Percentiles rank a stretch among this genome's conserved stretches.
Conservation (phyloP, 1,140 invertebrate genomes). For the Drosophila murphyi region DNA sequence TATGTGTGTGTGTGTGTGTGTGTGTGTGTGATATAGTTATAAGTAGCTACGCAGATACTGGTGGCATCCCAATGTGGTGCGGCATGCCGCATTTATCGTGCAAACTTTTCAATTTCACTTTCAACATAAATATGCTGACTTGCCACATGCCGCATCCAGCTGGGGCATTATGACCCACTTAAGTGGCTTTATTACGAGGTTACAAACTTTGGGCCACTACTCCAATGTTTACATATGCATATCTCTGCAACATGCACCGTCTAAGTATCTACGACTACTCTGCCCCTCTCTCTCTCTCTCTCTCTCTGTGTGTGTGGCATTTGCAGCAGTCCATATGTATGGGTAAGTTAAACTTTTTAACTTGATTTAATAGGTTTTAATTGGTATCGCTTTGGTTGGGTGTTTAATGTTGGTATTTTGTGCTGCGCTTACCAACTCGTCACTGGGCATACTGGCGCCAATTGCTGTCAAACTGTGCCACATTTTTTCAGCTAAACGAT, state of each 20-base stretch:
- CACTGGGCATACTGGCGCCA: neutral
- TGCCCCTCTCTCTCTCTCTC: neutral
- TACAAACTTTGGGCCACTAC: constrained; percentile 68
- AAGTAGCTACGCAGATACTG: constrained; percentile 21
- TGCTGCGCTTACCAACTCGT: constrained; percentile 2
- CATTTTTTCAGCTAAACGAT: constrained; percentile 3
- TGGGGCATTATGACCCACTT: constrained; percentile 81
- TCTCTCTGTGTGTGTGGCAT: constrained; percentile 24
- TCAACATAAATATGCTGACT: constrained; percentile 75
- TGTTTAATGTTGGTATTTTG: neutral
- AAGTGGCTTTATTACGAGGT: constrained; percentile 83
- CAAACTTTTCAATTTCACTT: constrained; percentile 82
- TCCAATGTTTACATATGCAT: constrained; percentile 7
- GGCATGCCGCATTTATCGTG: constrained; percentile 58
- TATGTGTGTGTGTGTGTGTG: constrained; percentile 4
- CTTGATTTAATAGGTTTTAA: constrained; percentile 82
- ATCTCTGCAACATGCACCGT: constrained; percentile 18
- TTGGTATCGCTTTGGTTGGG: constrained; percentile 64
- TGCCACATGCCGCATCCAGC: constrained; percentile 16
- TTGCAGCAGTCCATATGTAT: neutral
- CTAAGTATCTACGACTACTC: neutral
- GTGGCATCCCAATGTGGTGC: constrained; percentile 1
- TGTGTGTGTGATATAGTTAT: constrained; percentile 8
- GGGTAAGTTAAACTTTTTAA: constrained; percentile 64
- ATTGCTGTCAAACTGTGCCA: constrained; percentile 36